Evolutionary conservation across 2,113 vertebrate species (phyloP), one percentile per base, ranked within the genome.

Genomic region (Plecturocebus donacophilus): DNA sequence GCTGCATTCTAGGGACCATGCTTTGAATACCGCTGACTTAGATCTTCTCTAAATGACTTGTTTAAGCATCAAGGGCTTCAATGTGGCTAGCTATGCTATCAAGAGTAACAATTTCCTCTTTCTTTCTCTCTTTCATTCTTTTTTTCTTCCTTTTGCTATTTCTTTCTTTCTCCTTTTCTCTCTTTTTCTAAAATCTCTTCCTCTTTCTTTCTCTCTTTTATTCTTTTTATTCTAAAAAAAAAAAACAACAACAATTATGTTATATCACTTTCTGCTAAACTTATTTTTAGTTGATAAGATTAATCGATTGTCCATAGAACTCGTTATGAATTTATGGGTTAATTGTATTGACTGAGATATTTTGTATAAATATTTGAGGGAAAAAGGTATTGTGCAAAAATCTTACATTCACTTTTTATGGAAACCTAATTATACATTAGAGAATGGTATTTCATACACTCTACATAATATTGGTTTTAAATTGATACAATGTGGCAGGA

Each of bases 361-460:
- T 19, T 75, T 71, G 27, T 61, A n/a, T 58, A 27, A 91, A 76
- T 92, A 95, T 54, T 95, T 5, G 91, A 85, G 21, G 21, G 40
- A 92, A n/a, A 82, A 56, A 7, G 64, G 61, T 95, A 70, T 25
- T 77, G 56, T 49, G 32, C 49, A 81, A 88, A 97, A 91, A 54
- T 21, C 49, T 94, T 73, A 56, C 27, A 83, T 49, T 20, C 9
- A 75, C 19, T 85, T 79, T 90, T 75, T 16, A 64, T 70, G 25
- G 8, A 70, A 85, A 25, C 84, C 52, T 87, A 66, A 79, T 90
- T 83, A 47, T 64, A 64, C 61, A 84, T 52, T 68, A 87, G 64
- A 73, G 16, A 95, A 90, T 76, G 6, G 70, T 76, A 87, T 76
- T 82, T 32, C 19, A 71, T 38, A 21, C 3, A 71, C 83, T 56